These are phyloP conservation scores for Astur gentilis DNA, from an alignment of 2,113 vertebrate genomes.

Conservation along the genomic window DNA sequence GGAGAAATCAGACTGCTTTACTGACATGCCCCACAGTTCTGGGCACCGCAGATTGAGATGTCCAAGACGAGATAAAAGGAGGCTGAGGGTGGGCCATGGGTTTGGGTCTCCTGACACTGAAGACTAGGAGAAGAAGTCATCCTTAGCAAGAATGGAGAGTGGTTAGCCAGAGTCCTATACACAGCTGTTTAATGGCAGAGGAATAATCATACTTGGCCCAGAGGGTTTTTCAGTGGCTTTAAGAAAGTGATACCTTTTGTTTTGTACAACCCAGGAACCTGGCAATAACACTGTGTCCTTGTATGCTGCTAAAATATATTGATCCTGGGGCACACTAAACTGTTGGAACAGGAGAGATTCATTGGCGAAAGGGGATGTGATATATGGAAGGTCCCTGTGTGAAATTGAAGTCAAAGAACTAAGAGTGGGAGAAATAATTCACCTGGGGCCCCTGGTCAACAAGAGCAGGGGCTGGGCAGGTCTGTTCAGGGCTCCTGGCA, in stretches of 20 bases:
- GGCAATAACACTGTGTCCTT: conserved; percentile 58
- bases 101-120: neutral
- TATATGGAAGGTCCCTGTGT: neutral
- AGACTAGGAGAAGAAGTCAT: neutral
- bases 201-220: neutral
- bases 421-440: neutral
- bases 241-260: conserved; percentile 48
- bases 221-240: neutral
- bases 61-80: neutral
- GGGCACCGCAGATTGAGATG: rapidly evolving
- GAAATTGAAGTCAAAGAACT: conserved; percentile 19
- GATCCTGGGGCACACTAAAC: conserved; percentile 20
- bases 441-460: neutral
- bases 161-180: neutral
- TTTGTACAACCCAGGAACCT: neutral
- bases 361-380: neutral
- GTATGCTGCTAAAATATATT: conserved; percentile 52
- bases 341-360: conserved; percentile 41
- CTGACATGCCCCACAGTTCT: neutral
- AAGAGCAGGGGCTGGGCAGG: neutral
- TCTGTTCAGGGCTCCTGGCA: neutral
- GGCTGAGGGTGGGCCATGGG: neutral
- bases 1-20: neutral
- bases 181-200: neutral
- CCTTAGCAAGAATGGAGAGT: neutral